Base-by-base conservation (phyloP, 2,797 vertebrate genomes). In the Apogon hyalosoma region DNA sequence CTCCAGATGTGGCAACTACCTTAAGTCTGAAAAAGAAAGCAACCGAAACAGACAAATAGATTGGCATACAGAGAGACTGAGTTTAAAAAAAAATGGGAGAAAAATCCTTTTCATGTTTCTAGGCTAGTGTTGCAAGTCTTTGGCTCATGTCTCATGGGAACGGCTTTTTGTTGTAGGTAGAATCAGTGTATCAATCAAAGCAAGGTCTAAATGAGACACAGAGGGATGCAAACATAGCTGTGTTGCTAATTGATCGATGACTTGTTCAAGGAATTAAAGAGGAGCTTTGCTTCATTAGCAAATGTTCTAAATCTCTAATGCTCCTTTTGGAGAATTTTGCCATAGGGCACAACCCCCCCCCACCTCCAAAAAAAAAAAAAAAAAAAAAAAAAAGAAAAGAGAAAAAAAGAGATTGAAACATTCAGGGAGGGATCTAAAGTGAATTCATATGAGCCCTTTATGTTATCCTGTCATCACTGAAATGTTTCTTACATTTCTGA, bases 161-260 rank as follows among this genome's bases (percentile, higher is more conserved):
- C 61, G 55, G 55, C 76, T 90, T 93, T 85, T 89, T 90, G 84
- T 92, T 92, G 80, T 84, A 79, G 83, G 73, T 79, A 79, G 76
- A 90, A 92, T 91, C 86, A 78, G 76, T 84, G 85, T 90, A 92
- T 93, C 90, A 92, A 90, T 94, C 91, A 91, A 92, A 93, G 87
- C 57, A 5, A 77, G 83, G 80, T 88, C 82, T 92, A 94, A 94
- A 94, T 92, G 88, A 94, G 92, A 92, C 92, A 90, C 92, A 88
- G 90, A 91, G 91, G 92, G 79, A 92, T 75, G 84, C 80, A 72
- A 79, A 82, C 67, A 19, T 82, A 87, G 81, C 80, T 3, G 55
- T 90, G 89, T 88, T 91, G 78, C 79, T 89, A 91, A 94, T 92
- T 93, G 79, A 94, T 94, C 90, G 72, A 90, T 87, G 83, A 78